Conservation (phyloP, 2,888 invertebrate species). For the Stegana nigrithorax region DNA sequence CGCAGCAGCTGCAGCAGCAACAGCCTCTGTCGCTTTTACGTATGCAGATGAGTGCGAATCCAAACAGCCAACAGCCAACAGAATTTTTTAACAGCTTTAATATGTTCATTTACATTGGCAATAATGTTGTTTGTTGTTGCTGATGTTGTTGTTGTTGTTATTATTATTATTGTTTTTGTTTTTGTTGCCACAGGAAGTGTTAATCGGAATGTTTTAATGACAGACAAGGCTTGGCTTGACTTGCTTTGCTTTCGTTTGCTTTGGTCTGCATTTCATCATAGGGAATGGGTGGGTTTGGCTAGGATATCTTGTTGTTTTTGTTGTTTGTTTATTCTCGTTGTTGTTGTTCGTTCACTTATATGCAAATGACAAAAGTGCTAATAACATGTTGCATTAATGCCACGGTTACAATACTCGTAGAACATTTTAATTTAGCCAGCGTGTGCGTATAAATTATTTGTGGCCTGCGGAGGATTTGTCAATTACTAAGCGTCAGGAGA, state of each 20-base stretch:
- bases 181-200: slow-evolving; percentile 57
- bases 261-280: not conserved
- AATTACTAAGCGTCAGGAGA: too few species aligned
- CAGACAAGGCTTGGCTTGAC: slow-evolving; percentile 31
- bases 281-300: too few species aligned
- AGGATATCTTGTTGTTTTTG: slow-evolving; percentile 17
- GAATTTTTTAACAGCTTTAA: slow-evolving; percentile 11
- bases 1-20: not conserved
- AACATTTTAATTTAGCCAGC: not conserved
- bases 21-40: not conserved
- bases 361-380: slow-evolving; percentile 56
- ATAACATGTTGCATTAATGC: slow-evolving; percentile 52
- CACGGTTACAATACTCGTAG: not conserved
- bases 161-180: slow-evolving; percentile 16
- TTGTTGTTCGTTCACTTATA: slow-evolving; percentile 33
- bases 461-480: not conserved
- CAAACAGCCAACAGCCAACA: not conserved
- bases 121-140: not conserved
- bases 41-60: too few species aligned
- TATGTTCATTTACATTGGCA: slow-evolving; percentile 7
- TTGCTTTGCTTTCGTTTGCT: not conserved
- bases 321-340: slow-evolving; percentile 24
- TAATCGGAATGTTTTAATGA: slow-evolving; percentile 60
- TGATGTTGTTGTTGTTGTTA: not conserved
- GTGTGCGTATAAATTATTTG: not conserved